These are phyloP conservation scores for Antheraea mylitta DNA, from an alignment of 1,140 invertebrate genomes.

Conservation along the genomic window DNA sequence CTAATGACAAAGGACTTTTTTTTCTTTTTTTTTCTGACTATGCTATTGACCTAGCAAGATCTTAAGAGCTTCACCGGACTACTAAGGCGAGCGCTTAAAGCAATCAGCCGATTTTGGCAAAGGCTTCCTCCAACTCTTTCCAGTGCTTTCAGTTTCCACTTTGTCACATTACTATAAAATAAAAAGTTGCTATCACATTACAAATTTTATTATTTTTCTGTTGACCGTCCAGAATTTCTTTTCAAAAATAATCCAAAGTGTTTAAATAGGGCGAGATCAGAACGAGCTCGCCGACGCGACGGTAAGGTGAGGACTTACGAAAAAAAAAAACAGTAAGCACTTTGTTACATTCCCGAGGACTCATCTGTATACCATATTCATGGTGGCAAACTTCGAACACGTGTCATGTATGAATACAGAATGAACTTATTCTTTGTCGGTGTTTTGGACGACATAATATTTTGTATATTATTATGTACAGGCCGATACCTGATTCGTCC, in stretches of 20 bases:
- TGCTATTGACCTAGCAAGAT: too few species aligned
- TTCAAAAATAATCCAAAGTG: neutral
- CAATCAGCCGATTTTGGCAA: too few species aligned
- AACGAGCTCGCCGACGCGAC: neutral
- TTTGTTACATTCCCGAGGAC: neutral
- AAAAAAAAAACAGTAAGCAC: neutral
- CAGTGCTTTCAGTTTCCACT: too few species aligned
- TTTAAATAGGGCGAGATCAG: neutral
- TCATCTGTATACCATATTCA: constrained; percentile 4
- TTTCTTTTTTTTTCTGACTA: too few species aligned
- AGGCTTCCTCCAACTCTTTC: too few species aligned
- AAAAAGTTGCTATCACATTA: too few species aligned
- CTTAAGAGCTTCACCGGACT: too few species aligned
- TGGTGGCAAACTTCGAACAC: constrained; percentile 3
- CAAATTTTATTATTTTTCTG: neutral
- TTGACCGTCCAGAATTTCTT: neutral
- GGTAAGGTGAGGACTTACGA: neutral
- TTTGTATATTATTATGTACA: neutral
- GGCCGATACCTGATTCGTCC: too few species aligned
- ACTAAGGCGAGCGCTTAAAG: too few species aligned
- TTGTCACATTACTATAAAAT: too few species aligned
- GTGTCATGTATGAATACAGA: neutral
- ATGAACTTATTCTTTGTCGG: neutral
- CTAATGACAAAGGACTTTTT: too few species aligned
- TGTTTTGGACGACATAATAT: neutral